phyloP scores from a whole-genome alignment of 2,888 invertebrate species.

The Trichopria drosophilae region DNA sequence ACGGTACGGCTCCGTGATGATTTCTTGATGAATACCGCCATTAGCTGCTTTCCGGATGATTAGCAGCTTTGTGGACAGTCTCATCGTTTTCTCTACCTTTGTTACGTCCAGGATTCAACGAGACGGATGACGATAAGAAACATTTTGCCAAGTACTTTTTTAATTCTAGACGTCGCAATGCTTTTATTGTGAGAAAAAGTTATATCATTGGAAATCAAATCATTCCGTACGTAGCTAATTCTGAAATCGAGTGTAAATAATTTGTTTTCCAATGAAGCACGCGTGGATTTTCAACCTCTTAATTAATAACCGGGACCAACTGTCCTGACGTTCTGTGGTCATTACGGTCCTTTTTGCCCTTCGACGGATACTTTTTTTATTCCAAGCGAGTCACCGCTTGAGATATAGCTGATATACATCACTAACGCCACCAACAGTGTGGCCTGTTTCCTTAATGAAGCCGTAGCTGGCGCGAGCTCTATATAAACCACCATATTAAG shows the following conservation, averaged over 20 bases:
- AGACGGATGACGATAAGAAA: not conserved
- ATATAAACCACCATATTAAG: conserved; percentile 31
- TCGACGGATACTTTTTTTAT: conserved; percentile 29
- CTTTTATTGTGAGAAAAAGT: too few species aligned
- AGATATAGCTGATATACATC: conserved; percentile 53
- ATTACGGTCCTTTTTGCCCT: conserved; percentile 50
- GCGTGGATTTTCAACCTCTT: too few species aligned
- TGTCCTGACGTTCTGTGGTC: conserved; percentile 50
- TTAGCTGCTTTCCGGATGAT: conserved; percentile 45
- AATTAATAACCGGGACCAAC: conserved; percentile 57
- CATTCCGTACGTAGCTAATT: conserved; percentile 36
- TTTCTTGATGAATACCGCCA: conserved; percentile 50
- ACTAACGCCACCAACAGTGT: conserved; percentile 51
- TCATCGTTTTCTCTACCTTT: too few species aligned
- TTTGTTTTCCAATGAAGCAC: not conserved
- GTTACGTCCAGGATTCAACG: too few species aligned
- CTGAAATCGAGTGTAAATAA: too few species aligned
- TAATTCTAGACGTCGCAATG: too few species aligned
- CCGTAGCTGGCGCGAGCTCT: conserved; percentile 34
- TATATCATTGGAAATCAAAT: too few species aligned
- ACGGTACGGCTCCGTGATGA: conserved; percentile 44
- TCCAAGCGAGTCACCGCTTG: conserved; percentile 36
- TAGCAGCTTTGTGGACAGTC: conserved; percentile 37
- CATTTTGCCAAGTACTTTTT: too few species aligned
- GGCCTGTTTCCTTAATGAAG: conserved; percentile 46